phyloP scores from a whole-genome alignment of 2,888 invertebrate genomes.

The Helobdella robusta region DNA sequence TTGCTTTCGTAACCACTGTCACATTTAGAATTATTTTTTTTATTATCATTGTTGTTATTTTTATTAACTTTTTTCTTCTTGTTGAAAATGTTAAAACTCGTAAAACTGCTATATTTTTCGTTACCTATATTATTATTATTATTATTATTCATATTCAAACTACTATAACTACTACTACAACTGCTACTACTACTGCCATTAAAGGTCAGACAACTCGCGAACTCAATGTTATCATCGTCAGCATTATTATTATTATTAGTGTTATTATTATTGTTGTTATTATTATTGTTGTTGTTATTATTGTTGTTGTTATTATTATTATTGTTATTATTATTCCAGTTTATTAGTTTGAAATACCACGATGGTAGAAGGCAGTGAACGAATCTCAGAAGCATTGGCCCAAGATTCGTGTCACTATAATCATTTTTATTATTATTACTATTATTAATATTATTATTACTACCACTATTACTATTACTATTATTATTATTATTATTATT shows the following conservation, averaged over 20 bases:
- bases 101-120: not conserved
- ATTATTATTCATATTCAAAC: not conserved
- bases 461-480: not conserved
- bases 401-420: not conserved
- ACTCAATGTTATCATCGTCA: not conserved
- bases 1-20: no score
- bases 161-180: not conserved
- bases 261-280: not conserved
- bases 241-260: not conserved
- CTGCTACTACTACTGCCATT: not conserved
- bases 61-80: no score
- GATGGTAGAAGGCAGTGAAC: not conserved
- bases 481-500: conserved; percentile 1
- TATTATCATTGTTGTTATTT: no score
- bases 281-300: not conserved
- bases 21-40: no score
- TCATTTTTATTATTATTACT: not conserved
- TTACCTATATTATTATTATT: conserved; percentile 1
- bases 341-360: not conserved
- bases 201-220: not conserved
- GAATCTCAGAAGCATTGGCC: not conserved
- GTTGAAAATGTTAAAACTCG: no score
- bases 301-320: not conserved
- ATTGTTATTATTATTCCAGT: not conserved
- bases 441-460: not conserved